Percentiles rank a stretch among this genome's conserved stretches.
phyloP scores from a whole-genome alignment of 2,113 vertebrate species.

The Excalfactoria chinensis region DNA sequence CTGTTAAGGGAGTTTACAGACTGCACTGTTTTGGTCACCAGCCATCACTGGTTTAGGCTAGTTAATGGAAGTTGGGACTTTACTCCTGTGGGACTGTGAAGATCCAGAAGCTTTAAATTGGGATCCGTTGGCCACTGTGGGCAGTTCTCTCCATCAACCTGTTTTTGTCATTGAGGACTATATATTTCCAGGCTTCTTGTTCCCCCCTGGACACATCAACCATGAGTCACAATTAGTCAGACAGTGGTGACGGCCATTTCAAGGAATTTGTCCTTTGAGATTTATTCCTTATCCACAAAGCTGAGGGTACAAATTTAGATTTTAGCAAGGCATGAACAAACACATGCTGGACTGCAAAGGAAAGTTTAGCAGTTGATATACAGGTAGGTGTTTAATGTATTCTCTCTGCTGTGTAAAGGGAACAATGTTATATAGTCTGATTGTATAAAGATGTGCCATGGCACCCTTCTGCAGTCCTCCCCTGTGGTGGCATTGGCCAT shows the following conservation, averaged over 20 bases:
- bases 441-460: neutral
- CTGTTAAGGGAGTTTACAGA: neutral
- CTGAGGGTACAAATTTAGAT: neutral
- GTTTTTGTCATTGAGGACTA: neutral
- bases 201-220: neutral
- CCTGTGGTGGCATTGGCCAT: neutral
- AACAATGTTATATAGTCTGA: neutral
- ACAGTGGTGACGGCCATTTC: neutral
- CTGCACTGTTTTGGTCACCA: neutral
- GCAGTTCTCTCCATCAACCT: neutral
- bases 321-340: neutral
- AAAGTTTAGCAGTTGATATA: neutral
- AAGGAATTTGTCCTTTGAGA: neutral
- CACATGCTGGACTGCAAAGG: neutral
- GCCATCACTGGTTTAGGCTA: neutral
- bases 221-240: neutral
- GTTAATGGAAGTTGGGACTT: neutral
- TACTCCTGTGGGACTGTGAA: neutral
- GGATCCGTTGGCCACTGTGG: neutral
- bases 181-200: neutral
- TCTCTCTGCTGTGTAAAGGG: neutral
- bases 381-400: neutral
- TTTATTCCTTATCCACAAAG: neutral
- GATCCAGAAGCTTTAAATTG: neutral
- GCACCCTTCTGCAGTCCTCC: neutral